These are phyloP conservation scores for Gallinago solitaria DNA, from an alignment of 2,797 vertebrate species.

Conservation along the genomic window DNA sequence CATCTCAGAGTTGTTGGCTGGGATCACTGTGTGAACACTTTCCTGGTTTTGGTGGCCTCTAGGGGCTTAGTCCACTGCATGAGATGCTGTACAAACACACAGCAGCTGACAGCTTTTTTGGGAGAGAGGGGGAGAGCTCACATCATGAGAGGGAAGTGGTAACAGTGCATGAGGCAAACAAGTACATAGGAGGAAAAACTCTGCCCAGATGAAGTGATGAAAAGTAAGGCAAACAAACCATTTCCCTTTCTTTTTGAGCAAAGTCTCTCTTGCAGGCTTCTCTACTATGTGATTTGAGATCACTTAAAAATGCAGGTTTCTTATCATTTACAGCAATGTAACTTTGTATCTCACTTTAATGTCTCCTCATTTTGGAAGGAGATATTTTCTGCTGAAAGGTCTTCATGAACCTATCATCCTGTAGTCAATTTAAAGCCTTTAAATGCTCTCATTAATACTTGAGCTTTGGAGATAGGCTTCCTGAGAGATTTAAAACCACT, in stretches of 20 bases:
- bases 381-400: neutral
- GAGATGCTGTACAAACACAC: neutral
- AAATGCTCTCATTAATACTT: constrained; percentile 14
- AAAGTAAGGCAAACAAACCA: neutral
- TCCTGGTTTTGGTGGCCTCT: neutral
- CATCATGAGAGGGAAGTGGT: neutral
- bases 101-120: neutral
- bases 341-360: neutral
- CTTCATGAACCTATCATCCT: neutral
- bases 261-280: neutral
- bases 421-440: constrained; percentile 25
- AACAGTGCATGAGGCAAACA: neutral
- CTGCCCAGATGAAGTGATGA: neutral
- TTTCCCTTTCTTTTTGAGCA: neutral
- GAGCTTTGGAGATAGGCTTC: constrained; percentile 9
- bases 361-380: neutral
- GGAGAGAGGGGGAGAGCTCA: neutral
- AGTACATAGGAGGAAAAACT: neutral
- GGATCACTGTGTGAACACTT: neutral
- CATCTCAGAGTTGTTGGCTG: neutral
- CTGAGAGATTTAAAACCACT: constrained; percentile 22
- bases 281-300: neutral
- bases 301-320: neutral
- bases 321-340: neutral
- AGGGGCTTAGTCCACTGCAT: neutral